Evolutionary conservation across 2,888 invertebrate genomes (phyloP).

Genomic region (Theretra japonica): DNA sequence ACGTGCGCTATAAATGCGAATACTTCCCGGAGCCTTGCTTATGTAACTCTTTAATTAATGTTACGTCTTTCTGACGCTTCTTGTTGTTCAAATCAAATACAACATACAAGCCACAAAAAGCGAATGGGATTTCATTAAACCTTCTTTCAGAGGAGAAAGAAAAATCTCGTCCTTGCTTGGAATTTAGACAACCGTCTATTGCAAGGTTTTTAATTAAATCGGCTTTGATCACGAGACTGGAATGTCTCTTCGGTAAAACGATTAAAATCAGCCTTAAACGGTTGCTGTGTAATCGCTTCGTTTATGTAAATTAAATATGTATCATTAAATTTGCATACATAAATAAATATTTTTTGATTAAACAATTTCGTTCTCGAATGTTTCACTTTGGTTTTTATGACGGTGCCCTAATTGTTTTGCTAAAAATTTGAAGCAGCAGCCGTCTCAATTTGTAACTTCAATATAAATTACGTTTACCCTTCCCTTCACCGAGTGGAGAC

Average conservation of each 20-base stretch:
- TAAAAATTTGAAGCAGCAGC: background rate
- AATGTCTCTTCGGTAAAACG: conserved; percentile 76
- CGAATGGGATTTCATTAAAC: conserved; percentile 72
- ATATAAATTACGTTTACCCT: conserved; percentile 12
- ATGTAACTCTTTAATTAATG: conserved; percentile 19
- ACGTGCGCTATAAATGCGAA: background rate
- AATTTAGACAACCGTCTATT: conserved; percentile 78
- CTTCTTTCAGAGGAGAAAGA: conserved; percentile 61
- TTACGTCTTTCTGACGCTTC: background rate
- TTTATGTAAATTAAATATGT: conserved; percentile 39
- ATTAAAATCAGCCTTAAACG: conserved; percentile 73
- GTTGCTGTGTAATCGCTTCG: conserved; percentile 63
- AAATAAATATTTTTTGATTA: background rate
- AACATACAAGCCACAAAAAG: conserved; percentile 49
- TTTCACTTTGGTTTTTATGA: background rate
- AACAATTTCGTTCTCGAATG: background rate
- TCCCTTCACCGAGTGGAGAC: conserved; percentile 31
- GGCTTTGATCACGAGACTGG: conserved; percentile 76
- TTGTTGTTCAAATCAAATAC: conserved; percentile 22
- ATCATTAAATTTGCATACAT: background rate
- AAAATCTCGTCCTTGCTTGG: conserved; percentile 69
- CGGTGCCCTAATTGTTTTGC: background rate
- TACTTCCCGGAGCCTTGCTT: background rate
- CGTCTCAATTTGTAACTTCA: background rate
- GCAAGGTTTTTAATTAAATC: conserved; percentile 81